Percentiles rank a stretch among this genome's conserved stretches.
These are phyloP conservation scores for Tryphoninae sp. DNA, from an alignment of 2,888 invertebrate genomes.

Conservation along the genomic window DNA sequence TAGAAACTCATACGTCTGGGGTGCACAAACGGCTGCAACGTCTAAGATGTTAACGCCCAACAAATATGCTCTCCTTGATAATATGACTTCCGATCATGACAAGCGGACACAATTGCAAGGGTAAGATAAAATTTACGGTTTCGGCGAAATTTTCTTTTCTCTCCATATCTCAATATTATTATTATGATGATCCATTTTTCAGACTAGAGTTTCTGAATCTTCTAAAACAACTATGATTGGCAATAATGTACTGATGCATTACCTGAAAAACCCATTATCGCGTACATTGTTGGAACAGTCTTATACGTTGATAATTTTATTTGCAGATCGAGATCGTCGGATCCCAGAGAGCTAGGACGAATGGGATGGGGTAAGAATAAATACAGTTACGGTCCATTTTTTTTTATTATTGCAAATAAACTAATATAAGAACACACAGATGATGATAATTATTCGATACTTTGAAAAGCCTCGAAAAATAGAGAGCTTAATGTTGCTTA, in stretches of 20 bases:
- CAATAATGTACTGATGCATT: conserved; percentile 49
- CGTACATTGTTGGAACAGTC: not conserved
- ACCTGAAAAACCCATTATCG: not conserved
- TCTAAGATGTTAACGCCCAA: conserved; percentile 78
- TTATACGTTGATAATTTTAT: conserved; percentile 26
- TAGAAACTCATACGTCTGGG: conserved; percentile 77
- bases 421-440: conserved; percentile 12
- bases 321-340: conserved; percentile 77
- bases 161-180: not conserved
- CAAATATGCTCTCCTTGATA: conserved; percentile 82
- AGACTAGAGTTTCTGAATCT: conserved; percentile 79
- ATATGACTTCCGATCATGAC: conserved; percentile 76
- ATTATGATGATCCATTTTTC: conserved; percentile 67
- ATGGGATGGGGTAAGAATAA: conserved; percentile 75
- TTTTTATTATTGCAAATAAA: not conserved
- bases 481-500: conserved; percentile 71
- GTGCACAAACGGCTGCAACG: conserved; percentile 60
- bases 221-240: conserved; percentile 69
- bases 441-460: conserved; percentile 71
- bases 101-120: conserved; percentile 74
- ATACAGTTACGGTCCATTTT: not conserved
- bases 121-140: conserved; percentile 65
- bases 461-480: conserved; percentile 71
- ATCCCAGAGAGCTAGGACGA: conserved; percentile 76
- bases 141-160: not conserved